Conservation (phyloP, 2,797 vertebrate genomes). For the Triplophysa bombifrons region DNA sequence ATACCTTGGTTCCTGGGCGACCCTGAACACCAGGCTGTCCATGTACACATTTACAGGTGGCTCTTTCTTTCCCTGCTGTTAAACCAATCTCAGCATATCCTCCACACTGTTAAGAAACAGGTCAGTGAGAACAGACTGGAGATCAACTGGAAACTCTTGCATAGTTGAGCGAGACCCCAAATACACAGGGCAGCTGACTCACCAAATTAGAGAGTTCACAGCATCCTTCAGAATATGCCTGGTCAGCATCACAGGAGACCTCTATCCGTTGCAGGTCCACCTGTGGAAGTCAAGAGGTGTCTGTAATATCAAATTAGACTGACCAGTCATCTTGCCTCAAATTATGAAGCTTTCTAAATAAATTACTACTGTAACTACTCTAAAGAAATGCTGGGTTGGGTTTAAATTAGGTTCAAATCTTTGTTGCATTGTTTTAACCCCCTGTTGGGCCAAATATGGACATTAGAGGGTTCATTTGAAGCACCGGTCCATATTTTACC, state of each 20-base stretch:
- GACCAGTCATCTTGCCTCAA: not conserved
- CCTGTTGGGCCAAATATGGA: too few relatives aligned
- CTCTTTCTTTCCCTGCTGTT: slow-evolving; percentile 64
- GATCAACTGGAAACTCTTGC: not conserved
- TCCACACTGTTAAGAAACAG: slow-evolving; percentile 66
- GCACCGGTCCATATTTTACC: too few relatives aligned
- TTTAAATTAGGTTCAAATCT: too few relatives aligned
- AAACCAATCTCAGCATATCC: slow-evolving; percentile 75
- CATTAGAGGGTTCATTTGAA: too few relatives aligned
- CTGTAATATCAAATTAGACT: not conserved
- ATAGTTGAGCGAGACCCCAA: slow-evolving; percentile 30
- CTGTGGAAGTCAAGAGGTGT: slow-evolving; percentile 56
- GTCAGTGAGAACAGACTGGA: not conserved
- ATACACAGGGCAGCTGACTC: slow-evolving; percentile 59
- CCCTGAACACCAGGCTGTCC: slow-evolving; percentile 72
- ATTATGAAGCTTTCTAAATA: too few relatives aligned
- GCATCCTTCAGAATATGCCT: slow-evolving; percentile 78
- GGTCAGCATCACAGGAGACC: slow-evolving; percentile 76
- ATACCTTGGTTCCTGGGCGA: slow-evolving; percentile 71
- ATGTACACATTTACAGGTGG: slow-evolving; percentile 71
- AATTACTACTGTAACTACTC: too few relatives aligned
- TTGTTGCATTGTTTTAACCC: too few relatives aligned
- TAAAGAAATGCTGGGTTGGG: too few relatives aligned
- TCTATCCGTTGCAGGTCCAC: slow-evolving; percentile 81
- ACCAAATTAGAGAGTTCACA: slow-evolving; percentile 81